A percentile compares a stretch with the other conserved stretches of the same genome.
Evolutionary conservation across 2,113 vertebrate species (phyloP).

Genomic region (Fukomys damarensis): DNA sequence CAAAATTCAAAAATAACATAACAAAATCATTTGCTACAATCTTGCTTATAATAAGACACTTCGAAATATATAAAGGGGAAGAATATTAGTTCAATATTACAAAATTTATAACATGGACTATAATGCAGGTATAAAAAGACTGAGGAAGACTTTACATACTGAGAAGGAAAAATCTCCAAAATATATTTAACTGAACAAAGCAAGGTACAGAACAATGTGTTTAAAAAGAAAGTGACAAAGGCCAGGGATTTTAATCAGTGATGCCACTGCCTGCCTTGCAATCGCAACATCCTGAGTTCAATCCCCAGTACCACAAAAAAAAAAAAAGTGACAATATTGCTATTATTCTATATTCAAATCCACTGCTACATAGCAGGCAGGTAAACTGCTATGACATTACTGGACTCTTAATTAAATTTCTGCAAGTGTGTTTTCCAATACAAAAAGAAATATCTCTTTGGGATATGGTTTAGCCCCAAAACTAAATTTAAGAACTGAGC

Average conservation of each 20-base stretch:
- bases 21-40: not conserved
- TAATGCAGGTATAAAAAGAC: not conserved
- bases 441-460: not conserved
- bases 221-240: not conserved
- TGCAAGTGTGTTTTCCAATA: not conserved
- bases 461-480: not conserved
- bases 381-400: slow-evolving; percentile 2
- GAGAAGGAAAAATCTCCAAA: slow-evolving; percentile 12
- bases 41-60: not conserved
- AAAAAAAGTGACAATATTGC: not conserved
- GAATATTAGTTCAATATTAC: not conserved
- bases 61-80: slow-evolving; percentile 29
- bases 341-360: slow-evolving; percentile 10
- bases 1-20: slow-evolving; percentile 21
- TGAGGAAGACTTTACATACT: not conserved
- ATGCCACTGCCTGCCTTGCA: no score
- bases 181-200: slow-evolving; percentile 29
- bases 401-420: not conserved
- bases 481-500: slow-evolving; percentile 10
- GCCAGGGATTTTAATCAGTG: no score
- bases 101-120: not conserved
- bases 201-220: not conserved
- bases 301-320: no score
- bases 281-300: no score
- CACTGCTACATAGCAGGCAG: not conserved